phyloP scores from a whole-genome alignment of 2,797 vertebrate genomes.

The Sebastes glaucus region DNA sequence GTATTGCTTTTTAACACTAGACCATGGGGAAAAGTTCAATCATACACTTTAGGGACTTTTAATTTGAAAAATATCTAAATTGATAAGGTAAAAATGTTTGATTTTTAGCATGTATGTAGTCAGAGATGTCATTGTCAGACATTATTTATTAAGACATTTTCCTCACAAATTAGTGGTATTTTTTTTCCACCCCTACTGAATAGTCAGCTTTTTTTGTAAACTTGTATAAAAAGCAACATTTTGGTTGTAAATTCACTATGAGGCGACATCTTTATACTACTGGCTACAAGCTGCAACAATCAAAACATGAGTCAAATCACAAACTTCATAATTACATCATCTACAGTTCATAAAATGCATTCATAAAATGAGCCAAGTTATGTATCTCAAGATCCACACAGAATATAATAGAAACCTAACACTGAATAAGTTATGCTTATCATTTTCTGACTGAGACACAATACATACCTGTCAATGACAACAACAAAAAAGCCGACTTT shows the following conservation, averaged over 20 bases:
- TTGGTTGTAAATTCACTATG: not conserved
- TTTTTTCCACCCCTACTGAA: too few relatives aligned
- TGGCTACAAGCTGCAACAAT: too few relatives aligned
- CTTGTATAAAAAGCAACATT: not conserved
- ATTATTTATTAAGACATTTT: too few relatives aligned
- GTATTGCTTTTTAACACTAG: too few relatives aligned
- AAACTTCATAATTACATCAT: not conserved
- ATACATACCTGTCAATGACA: not conserved
- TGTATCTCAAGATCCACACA: not conserved
- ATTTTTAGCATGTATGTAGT: too few relatives aligned
- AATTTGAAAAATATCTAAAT: too few relatives aligned
- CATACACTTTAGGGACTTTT: too few relatives aligned
- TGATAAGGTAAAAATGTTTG: fast-evolving
- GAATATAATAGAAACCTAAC: not conserved
- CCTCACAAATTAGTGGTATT: too few relatives aligned
- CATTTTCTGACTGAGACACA: not conserved
- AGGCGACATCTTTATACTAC: not conserved
- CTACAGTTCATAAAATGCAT: not conserved
- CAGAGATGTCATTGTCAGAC: too few relatives aligned
- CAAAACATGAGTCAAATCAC: not conserved
- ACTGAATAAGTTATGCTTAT: not conserved
- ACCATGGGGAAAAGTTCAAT: too few relatives aligned
- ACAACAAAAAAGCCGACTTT: not conserved
- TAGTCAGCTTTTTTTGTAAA: too few relatives aligned
- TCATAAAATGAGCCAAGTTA: not conserved